Base-by-base conservation (phyloP, 2,113 vertebrate species). In the Vidua chalybeata region DNA sequence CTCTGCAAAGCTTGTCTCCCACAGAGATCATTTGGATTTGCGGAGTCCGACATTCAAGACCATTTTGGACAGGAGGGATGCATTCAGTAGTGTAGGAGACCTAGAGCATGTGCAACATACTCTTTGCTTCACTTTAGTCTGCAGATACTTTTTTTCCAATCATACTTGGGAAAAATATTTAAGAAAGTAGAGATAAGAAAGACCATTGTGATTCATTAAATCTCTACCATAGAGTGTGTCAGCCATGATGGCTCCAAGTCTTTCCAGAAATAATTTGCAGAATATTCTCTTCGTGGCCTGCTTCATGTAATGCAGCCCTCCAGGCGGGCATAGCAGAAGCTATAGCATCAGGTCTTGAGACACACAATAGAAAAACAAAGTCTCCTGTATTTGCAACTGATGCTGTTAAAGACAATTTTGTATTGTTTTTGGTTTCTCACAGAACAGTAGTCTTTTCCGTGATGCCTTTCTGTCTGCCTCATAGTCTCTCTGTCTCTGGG, bases 81-180 rank as follows among this genome's bases (percentile, higher is more conserved):
- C 11, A 16, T 56, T 84, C 27, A 37, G 7, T 54, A 35, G 35
- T 15, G 18, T 37, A 39, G 12, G 21, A 75, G 54, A 77, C 3
- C 1, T 63, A 49, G 11, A 84, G 31, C 46, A 62, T 0, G 0
- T 31, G 14, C 3, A 6, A 39, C 54, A 49, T 2, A 5, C 13
- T 58, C 43, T 68, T 93, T 84, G 45, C 39, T 77, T 89, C 59
- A 27, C 69, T 85, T 54, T 69, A 30, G n/a, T 31, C 54, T 85
- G 71, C 51, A 73, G 43, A 54, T 58, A 41, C 23, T 26, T 45
- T 46, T 71, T 79, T 76, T 61, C 41, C n/a, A 81, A 13, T 15
- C 13, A 3, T 49, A 52, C 55, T 73, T 54, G 9, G 30, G 54
- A 67, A 81, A 75, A 19, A 39, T 54, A 9, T 77, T 68, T 52